Evolutionary conservation across 2,113 vertebrate species (phyloP).

Genomic region (Phalacrocorax brasilianus): DNA sequence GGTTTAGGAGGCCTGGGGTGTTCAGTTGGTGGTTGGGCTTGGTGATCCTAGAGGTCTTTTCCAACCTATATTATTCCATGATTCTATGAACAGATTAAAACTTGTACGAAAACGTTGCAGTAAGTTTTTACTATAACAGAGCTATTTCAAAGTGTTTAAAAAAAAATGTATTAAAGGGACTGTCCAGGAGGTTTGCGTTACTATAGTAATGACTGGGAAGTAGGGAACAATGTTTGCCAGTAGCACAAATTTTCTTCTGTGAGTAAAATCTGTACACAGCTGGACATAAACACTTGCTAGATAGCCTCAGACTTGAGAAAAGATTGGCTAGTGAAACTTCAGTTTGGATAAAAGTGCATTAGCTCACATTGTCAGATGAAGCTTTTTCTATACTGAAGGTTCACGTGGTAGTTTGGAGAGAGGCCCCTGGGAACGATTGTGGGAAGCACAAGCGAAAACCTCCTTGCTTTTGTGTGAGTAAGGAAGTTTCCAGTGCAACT

Average conservation of each 20-base stretch:
- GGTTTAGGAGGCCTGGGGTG: too few species aligned
- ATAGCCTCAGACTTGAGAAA: background rate
- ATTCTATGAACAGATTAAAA: background rate
- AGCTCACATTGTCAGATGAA: background rate
- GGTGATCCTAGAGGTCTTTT: too few species aligned
- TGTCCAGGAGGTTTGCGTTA: background rate
- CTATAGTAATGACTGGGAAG: background rate
- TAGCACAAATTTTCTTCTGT: background rate
- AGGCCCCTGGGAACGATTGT: background rate
- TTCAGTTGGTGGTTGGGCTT: too few species aligned
- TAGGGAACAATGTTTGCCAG: background rate
- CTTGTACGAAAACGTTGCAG: background rate
- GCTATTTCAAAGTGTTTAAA: background rate
- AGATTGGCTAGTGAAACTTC: background rate
- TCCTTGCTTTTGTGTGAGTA: background rate
- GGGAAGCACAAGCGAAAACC: background rate
- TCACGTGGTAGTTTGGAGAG: background rate
- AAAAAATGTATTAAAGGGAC: background rate
- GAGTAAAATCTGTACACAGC: background rate
- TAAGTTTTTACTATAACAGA: background rate
- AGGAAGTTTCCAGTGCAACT: background rate
- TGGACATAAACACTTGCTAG: background rate
- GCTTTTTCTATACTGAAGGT: background rate
- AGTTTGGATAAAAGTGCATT: background rate
- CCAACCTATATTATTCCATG: too few species aligned